Evolutionary conservation across 2,797 vertebrate species (phyloP).

Genomic region (Oreochromis mossambicus): DNA sequence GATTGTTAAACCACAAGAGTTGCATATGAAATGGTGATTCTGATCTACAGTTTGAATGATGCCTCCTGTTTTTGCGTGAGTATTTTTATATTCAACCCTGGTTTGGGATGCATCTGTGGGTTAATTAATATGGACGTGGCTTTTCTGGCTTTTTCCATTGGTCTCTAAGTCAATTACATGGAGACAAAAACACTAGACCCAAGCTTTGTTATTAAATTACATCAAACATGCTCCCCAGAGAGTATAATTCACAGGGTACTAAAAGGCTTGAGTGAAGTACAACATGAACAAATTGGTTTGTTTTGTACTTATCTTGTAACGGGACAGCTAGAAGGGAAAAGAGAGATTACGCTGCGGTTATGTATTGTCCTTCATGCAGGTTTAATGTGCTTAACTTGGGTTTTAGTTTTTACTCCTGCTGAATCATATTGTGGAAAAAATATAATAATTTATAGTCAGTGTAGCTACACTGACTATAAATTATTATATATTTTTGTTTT

Average conservation of each 20-base stretch:
- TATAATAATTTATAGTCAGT: background rate
- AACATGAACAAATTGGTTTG: conserved; percentile 64
- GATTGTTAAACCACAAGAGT: background rate
- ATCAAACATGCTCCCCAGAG: conserved; percentile 53
- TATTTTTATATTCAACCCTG: background rate
- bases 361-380: conserved; percentile 41
- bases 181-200: conserved; percentile 69
- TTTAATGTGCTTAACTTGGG: conserved; percentile 43
- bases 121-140: conserved; percentile 72
- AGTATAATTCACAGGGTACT: conserved; percentile 59
- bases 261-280: conserved; percentile 52
- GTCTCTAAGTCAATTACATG: conserved; percentile 80
- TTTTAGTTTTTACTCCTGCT: background rate
- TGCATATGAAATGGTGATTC: background rate
- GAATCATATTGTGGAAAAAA: conserved; percentile 19
- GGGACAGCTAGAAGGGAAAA: conserved; percentile 23
- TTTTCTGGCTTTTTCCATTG: conserved; percentile 47
- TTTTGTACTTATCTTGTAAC: conserved; percentile 53
- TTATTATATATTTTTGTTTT: background rate
- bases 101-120: conserved; percentile 41
- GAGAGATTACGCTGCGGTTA: conserved; percentile 24
- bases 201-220: conserved; percentile 72
- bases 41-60: background rate
- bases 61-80: background rate
- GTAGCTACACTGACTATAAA: background rate